These are phyloP conservation scores for Orthochromis malagaraziensis DNA, from an alignment of 2,113 vertebrate species.

Conservation along the genomic window DNA sequence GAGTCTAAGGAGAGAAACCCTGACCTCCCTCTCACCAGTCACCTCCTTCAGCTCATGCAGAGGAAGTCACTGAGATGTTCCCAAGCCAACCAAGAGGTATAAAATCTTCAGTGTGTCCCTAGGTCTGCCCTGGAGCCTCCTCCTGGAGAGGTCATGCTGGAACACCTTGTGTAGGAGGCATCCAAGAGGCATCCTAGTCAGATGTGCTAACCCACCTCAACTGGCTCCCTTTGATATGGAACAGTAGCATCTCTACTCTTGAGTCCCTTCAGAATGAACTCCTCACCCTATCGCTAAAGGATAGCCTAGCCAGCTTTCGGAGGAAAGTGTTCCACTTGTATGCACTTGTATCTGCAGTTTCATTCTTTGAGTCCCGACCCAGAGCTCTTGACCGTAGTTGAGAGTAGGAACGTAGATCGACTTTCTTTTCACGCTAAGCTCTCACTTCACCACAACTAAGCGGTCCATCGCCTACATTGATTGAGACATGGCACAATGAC, in stretches of 20 bases:
- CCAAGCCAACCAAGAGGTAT: neutral
- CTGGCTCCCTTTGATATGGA: neutral
- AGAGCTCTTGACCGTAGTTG: neutral
- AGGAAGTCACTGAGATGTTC: accelerated
- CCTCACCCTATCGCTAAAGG: neutral
- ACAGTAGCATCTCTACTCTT: neutral
- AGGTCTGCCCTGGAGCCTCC: neutral
- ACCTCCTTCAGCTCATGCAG: neutral
- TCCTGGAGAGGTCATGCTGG: neutral
- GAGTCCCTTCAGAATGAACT: neutral
- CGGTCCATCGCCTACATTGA: neutral
- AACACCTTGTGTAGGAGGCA: neutral
- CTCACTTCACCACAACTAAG: neutral
- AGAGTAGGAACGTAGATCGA: accelerated
- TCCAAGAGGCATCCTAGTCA: neutral
- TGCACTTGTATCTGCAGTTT: neutral
- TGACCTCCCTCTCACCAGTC: neutral
- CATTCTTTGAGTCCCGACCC: neutral
- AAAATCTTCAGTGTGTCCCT: neutral
- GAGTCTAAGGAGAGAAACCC: neutral
- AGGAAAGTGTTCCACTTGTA: neutral
- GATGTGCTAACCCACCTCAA: neutral
- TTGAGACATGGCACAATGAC: neutral
- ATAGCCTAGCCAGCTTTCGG: neutral
- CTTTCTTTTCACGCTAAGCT: neutral